These are phyloP conservation scores for Diachrysia chrysitis DNA, from an alignment of 2,888 invertebrate genomes.

Conservation along the genomic window DNA sequence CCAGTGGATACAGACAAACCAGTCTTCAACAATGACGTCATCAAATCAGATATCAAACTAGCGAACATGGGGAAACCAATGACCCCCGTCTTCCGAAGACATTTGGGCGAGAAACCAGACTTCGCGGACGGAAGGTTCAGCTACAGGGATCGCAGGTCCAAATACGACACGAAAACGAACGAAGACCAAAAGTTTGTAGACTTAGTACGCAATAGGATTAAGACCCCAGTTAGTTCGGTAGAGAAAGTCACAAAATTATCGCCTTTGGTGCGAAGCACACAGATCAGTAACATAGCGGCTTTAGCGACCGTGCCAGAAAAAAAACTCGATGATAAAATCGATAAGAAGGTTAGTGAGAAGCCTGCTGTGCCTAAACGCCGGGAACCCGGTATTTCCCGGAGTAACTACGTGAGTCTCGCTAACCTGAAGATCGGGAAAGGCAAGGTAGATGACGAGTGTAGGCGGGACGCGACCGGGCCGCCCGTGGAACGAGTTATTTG, in stretches of 20 bases:
- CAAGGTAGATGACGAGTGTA: constrained; percentile 66
- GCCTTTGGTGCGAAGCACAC: constrained; percentile 64
- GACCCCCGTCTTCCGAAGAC: constrained; percentile 84
- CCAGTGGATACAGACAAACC: constrained; percentile 63
- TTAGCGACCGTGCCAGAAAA: constrained; percentile 68
- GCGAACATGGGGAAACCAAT: constrained; percentile 84
- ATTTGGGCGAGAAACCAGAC: constrained; percentile 73
- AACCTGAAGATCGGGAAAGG: constrained; percentile 80
- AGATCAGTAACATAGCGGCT: constrained; percentile 58
- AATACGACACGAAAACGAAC: constrained; percentile 62
- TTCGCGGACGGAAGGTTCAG: constrained; percentile 82
- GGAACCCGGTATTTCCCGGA: constrained; percentile 79
- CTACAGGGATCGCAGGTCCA: constrained; percentile 73
- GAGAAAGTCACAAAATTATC: constrained; percentile 54
- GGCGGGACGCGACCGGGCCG: constrained; percentile 44
- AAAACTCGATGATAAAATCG: constrained; percentile 43
- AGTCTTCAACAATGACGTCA: constrained; percentile 65
- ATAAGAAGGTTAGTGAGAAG: constrained; percentile 46
- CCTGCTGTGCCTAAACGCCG: constrained; percentile 63
- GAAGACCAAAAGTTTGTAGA: constrained; percentile 72
- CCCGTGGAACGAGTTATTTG: constrained; percentile 77
- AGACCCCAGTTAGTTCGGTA: constrained; percentile 61
- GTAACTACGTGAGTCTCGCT: constrained; percentile 86
- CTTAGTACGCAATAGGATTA: constrained; percentile 74
- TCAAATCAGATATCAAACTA: constrained; percentile 80